phyloP scores from a whole-genome alignment of 2,888 invertebrate species.

The Ectemnius lituratus region DNA sequence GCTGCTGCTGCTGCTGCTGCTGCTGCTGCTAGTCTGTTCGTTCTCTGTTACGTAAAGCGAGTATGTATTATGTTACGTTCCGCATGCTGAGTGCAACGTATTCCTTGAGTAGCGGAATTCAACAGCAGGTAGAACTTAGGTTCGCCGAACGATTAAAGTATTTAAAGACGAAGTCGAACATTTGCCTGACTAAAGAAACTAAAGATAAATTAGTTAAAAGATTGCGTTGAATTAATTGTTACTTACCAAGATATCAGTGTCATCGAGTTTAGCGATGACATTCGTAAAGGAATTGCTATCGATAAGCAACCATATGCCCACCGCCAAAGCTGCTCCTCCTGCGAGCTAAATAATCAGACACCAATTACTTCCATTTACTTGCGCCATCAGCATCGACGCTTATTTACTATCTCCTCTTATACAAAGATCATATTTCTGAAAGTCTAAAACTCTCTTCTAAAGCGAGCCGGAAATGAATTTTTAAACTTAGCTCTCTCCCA shows the following conservation, averaged over 20 bases:
- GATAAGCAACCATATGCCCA: slow-evolving; percentile 85
- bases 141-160: background rate
- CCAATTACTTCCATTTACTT: background rate
- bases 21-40: no score
- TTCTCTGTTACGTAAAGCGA: background rate
- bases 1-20: no score
- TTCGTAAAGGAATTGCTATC: slow-evolving; percentile 84
- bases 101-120: slow-evolving; percentile 4
- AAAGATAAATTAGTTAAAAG: background rate
- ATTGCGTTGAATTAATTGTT: background rate
- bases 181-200: background rate
- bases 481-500: no score
- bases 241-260: slow-evolving; percentile 69
- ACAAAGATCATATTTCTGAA: background rate
- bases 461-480: background rate
- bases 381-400: background rate
- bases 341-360: slow-evolving; percentile 78
- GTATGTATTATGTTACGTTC: slow-evolving; percentile 5
- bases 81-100: background rate
- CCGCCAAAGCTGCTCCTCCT: slow-evolving; percentile 82
- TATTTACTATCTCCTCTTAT: background rate
- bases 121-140: background rate
- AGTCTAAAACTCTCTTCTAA: background rate
- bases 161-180: background rate
- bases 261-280: slow-evolving; percentile 67